phyloP scores from a whole-genome alignment of 2,113 vertebrate genomes.

The Nestor notabilis region DNA sequence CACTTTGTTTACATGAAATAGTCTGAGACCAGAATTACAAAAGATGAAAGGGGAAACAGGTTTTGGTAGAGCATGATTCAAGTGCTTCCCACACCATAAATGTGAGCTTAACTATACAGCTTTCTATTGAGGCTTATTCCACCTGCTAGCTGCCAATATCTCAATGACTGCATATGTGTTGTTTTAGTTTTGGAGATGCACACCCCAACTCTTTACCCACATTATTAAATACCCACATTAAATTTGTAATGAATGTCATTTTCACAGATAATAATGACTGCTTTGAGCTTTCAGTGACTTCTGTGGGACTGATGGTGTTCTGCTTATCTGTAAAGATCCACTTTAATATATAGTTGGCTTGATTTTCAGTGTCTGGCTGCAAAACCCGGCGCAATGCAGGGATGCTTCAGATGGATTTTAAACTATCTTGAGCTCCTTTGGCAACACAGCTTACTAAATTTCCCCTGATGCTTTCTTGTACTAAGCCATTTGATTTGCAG shows the following conservation, averaged over 20 bases:
- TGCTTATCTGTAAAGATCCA: not conserved
- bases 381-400: not conserved
- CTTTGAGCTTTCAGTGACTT: not conserved
- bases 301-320: not conserved
- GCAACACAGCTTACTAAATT: not conserved
- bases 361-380: not conserved
- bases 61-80: not conserved
- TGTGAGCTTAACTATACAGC: not conserved
- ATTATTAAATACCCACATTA: not conserved
- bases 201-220: not conserved
- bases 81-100: not conserved
- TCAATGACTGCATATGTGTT: not conserved
- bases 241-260: not conserved
- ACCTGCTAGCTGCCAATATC: not conserved
- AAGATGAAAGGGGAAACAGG: not conserved
- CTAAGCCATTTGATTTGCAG: not conserved
- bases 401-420: not conserved
- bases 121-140: not conserved
- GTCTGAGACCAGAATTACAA: not conserved
- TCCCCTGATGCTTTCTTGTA: not conserved
- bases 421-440: not conserved
- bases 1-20: not conserved
- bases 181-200: not conserved
- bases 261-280: not conserved
- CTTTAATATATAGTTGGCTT: not conserved